These are phyloP conservation scores for Phaetusa simplex DNA, from an alignment of 2,113 vertebrate genomes.

Conservation along the genomic window DNA sequence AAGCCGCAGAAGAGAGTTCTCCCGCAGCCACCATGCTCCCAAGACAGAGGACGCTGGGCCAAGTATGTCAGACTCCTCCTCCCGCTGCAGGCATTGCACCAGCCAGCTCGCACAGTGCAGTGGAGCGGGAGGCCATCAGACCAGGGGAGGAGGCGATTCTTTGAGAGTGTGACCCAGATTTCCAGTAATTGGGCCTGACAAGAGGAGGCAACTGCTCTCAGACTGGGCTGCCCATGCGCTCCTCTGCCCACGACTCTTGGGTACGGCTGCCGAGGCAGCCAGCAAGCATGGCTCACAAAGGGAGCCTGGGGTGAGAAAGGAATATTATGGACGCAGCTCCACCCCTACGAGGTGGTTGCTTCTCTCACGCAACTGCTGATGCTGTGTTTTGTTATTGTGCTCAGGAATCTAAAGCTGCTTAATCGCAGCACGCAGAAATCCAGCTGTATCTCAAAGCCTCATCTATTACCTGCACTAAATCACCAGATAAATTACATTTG, in stretches of 20 bases:
- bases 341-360: neutral
- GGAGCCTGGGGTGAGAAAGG: neutral
- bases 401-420: conserved; percentile 40
- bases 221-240: neutral
- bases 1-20: neutral
- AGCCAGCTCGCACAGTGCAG: neutral
- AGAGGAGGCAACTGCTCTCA: neutral
- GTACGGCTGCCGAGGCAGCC: neutral
- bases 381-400: neutral
- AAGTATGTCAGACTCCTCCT: neutral
- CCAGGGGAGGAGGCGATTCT: conserved; percentile 25
- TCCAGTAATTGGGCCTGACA: conserved; percentile 44
- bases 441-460: neutral
- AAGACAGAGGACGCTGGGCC: neutral
- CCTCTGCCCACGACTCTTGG: rapidly evolving
- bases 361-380: neutral
- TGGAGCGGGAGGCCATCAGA: neutral
- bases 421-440: neutral
- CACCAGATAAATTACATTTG: neutral
- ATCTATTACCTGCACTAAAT: neutral
- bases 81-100: neutral
- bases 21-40: neutral
- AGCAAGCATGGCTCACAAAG: neutral
- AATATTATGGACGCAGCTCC: neutral
- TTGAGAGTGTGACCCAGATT: conserved; percentile 66